phyloP scores from a whole-genome alignment of 2,888 invertebrate genomes.

The Ornithoptera alexandrae region DNA sequence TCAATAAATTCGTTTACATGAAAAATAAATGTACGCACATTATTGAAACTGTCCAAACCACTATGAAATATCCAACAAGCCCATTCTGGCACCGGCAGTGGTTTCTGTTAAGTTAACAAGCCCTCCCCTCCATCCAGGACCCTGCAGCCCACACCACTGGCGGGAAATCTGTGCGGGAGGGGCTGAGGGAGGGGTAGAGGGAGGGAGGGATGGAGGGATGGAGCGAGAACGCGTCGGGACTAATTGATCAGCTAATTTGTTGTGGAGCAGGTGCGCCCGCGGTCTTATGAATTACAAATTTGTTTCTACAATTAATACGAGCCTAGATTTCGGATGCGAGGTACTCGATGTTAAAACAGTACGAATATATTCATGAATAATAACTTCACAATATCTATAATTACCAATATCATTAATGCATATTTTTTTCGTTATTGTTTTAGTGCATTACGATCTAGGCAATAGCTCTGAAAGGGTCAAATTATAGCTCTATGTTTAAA shows the following conservation, averaged over 20 bases:
- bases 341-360: conserved; percentile 4
- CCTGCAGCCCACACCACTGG: neutral
- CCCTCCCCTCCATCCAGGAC: neutral
- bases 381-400: too few species aligned
- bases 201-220: neutral
- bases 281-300: conserved; percentile 53
- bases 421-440: too few species aligned
- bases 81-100: conserved; percentile 16
- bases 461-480: too few species aligned
- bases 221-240: conserved; percentile 49
- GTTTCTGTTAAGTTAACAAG: conserved; percentile 27
- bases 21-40: neutral
- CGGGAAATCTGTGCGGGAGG: conserved; percentile 14
- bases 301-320: conserved; percentile 33
- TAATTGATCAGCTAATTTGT: conserved; percentile 64
- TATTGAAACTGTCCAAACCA: conserved; percentile 14
- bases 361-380: too few species aligned
- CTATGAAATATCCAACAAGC: conserved; percentile 17
- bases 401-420: too few species aligned
- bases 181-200: too few species aligned
- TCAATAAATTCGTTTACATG: too few species aligned
- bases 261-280: conserved; percentile 44
- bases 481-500: too few species aligned
- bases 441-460: too few species aligned
- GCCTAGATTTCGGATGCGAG: conserved; percentile 22